Conservation (phyloP, 2,888 invertebrate genomes). For the Melangyna quadrimaculata region DNA sequence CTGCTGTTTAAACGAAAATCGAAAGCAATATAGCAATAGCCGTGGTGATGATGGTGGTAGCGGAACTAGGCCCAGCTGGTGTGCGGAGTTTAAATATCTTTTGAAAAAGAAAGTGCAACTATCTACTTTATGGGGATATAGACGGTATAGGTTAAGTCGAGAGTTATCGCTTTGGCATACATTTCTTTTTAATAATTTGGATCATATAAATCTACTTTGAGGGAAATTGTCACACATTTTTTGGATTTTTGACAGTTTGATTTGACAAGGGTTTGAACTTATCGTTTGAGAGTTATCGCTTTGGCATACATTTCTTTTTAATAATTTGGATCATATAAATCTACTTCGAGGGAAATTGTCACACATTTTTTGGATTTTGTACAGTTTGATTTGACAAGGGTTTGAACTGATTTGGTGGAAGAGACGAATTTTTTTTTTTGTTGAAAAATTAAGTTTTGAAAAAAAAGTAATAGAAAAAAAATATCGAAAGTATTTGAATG, state of each 20-base stretch:
- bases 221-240: slow-evolving; percentile 30
- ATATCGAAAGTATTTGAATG: no score
- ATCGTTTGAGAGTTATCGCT: slow-evolving; percentile 29
- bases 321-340: slow-evolving; percentile 2
- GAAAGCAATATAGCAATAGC: slow-evolving; percentile 47
- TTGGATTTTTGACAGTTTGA: slow-evolving; percentile 21
- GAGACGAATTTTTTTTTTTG: no score
- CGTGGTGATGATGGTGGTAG: background rate
- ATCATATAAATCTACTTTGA: background rate
- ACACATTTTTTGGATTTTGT: slow-evolving; percentile 16
- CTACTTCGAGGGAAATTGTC: slow-evolving; percentile 37
- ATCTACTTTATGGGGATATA: slow-evolving; percentile 9
- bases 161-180: slow-evolving; percentile 32
- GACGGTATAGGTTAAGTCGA: background rate
- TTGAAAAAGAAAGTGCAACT: slow-evolving; percentile 69
- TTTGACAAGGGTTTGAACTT: background rate
- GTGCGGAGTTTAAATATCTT: slow-evolving; percentile 24
- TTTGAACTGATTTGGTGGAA: no score
- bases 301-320: slow-evolving; percentile 21
- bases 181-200: slow-evolving; percentile 12
- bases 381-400: slow-evolving; percentile 5
- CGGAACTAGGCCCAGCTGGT: background rate
- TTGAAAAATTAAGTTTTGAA: no score
- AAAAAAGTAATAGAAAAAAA: no score
- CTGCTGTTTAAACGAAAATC: slow-evolving; percentile 68